Percentiles rank a stretch among this genome's conserved stretches.
phyloP scores from a whole-genome alignment of 1,140 invertebrate genomes.

The Penaeus chinensis region DNA sequence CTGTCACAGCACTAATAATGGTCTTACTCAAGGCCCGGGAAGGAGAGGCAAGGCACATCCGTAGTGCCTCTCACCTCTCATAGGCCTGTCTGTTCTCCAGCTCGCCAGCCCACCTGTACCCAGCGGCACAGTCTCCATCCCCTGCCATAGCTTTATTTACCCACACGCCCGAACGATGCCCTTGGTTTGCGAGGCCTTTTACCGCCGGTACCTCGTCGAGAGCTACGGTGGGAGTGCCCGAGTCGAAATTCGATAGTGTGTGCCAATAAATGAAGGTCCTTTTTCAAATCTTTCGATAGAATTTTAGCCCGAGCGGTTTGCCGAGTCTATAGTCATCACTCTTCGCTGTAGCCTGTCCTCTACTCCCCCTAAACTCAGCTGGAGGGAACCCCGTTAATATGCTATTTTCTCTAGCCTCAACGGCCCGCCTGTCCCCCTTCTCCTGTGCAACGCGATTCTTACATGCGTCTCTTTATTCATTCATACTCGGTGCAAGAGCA shows the following conservation, averaged over 20 bases:
- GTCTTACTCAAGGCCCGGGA: too few species aligned
- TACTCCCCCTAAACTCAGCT: constrained; percentile 16
- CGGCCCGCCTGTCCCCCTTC: background rate
- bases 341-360: constrained; percentile 11
- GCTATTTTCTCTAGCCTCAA: background rate
- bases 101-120: constrained; percentile 18
- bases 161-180: background rate
- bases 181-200: background rate
- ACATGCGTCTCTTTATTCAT: background rate
- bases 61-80: constrained; percentile 5
- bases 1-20: too few species aligned
- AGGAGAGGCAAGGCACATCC: too few species aligned
- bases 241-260: background rate
- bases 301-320: constrained; percentile 2
- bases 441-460: background rate
- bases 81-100: constrained; percentile 16
- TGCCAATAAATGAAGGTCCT: background rate
- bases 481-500: background rate
- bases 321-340: constrained; percentile 19
- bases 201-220: background rate
- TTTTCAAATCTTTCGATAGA: background rate
- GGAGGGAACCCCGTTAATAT: constrained; percentile 11
- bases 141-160: constrained; percentile 3
- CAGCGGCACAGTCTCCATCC: background rate
- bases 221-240: background rate